Conservation (phyloP, 2,888 invertebrate genomes). For the Tipula confusa region DNA sequence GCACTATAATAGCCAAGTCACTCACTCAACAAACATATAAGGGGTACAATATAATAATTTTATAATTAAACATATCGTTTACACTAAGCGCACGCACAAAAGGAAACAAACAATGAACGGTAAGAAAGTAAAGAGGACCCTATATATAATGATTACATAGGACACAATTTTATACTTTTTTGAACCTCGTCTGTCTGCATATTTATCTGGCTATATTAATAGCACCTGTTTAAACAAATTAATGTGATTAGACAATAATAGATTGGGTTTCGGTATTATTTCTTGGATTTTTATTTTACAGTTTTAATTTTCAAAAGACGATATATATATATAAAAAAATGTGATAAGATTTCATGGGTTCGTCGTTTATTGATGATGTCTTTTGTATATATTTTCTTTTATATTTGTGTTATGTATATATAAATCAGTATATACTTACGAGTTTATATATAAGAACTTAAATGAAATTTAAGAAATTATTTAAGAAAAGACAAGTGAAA, state of each 20-base stretch:
- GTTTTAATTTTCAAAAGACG: background rate
- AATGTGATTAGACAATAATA: background rate
- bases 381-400: background rate
- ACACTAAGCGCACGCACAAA: background rate
- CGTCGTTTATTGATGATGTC: background rate
- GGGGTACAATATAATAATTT: too few relatives aligned
- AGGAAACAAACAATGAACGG: background rate
- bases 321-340: background rate
- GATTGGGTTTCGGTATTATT: conserved; percentile 1
- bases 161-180: background rate
- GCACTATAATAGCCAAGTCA: too few relatives aligned
- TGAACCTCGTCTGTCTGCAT: background rate
- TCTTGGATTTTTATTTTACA: background rate
- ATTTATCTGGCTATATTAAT: background rate
- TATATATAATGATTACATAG: background rate
- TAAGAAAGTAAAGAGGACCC: background rate
- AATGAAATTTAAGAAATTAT: conserved; percentile 15
- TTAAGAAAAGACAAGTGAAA: background rate
- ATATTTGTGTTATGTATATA: background rate
- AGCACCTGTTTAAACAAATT: conserved; percentile 25
- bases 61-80: background rate
- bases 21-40: too few relatives aligned
- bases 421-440: background rate
- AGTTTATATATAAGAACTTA: background rate
- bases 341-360: background rate